A percentile compares a stretch with the other conserved stretches of the same genome.
Conservation (phyloP, 2,888 invertebrate species). For the Eupithecia centaureata region DNA sequence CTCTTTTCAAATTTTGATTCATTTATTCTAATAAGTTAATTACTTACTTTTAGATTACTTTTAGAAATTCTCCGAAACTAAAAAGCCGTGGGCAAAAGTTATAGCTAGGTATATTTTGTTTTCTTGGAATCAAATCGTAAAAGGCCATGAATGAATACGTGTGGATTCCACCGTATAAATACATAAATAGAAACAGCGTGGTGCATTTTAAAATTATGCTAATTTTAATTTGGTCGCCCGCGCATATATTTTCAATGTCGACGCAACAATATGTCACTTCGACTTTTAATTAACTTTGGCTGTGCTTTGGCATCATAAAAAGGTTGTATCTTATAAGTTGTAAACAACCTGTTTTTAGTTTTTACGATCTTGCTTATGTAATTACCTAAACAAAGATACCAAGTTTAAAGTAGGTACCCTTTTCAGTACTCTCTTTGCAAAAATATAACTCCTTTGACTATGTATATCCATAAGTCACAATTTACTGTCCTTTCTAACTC, state of each 20-base stretch:
- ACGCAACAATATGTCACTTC: slow-evolving; percentile 33
- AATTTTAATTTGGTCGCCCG: slow-evolving; percentile 41
- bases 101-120: background rate
- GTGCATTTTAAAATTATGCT: slow-evolving; percentile 37
- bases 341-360: background rate
- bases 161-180: background rate
- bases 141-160: slow-evolving; percentile 9
- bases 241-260: slow-evolving; percentile 40
- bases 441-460: background rate
- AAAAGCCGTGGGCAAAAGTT: background rate
- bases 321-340: background rate
- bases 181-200: slow-evolving; percentile 6
- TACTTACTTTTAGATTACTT: too few relatives aligned
- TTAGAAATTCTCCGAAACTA: too few relatives aligned
- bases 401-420: background rate
- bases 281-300: slow-evolving; percentile 35
- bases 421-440: background rate
- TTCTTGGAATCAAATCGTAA: background rate
- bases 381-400: background rate
- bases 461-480: slow-evolving; percentile 2
- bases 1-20: too few relatives aligned
- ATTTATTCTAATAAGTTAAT: slow-evolving; percentile 1
- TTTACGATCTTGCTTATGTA: background rate
- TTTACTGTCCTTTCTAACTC: slow-evolving; percentile 1
- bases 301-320: slow-evolving; percentile 22